Base-by-base conservation (phyloP, 2,797 vertebrate genomes). In the Heteromormyrus szaboi region DNA sequence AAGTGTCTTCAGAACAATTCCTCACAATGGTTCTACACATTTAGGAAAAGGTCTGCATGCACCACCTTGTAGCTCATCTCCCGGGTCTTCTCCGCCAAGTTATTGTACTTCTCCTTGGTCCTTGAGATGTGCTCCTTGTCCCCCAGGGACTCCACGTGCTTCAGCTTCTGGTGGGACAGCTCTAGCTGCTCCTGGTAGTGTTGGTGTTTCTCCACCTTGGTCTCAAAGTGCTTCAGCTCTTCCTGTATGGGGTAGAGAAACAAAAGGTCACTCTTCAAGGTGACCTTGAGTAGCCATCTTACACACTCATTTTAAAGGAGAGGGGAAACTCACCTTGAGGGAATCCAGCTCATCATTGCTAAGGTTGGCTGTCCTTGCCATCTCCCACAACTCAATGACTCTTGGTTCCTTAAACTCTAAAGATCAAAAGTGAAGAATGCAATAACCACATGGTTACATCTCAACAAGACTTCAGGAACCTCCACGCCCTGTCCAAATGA, bases 101-200 rank as follows among this genome's bases (percentile, higher is more conserved):
- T 91, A 90, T 96, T 92, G 8, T 98, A 97, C 90, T 98, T 98
- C 84, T 98, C 98, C 93, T 95, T 96, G 93, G 95, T 99, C 89
- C 95, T 97, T 94, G 93, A 94, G 88, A 99, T 94, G 91, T 98
- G 98, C 59, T 98, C 97, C n/a, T 92, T 89, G 92, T 99, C 98
- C 0, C 98, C 98, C 0, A 95, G 92, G 59, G 95, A 92, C 90
- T 98, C 98, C 22, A 98, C 94, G 0, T 99, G 99, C 89, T 93
- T 96, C 91, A 99, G 95, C 90, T 99, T 99, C 94, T 99, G 95
- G 33, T 99, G 98, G 0, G 98, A 99, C 44, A 99, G 95, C 89
- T 99, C 97, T 91, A 99, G 94, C 92, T 99, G 98, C 92, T 99
- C 97, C 95, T 98, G 97, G 92, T 98, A 99, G 92, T 99, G 99